Evolutionary conservation across 2,113 vertebrate species (phyloP).

Genomic region (Chloebia gouldiae): DNA sequence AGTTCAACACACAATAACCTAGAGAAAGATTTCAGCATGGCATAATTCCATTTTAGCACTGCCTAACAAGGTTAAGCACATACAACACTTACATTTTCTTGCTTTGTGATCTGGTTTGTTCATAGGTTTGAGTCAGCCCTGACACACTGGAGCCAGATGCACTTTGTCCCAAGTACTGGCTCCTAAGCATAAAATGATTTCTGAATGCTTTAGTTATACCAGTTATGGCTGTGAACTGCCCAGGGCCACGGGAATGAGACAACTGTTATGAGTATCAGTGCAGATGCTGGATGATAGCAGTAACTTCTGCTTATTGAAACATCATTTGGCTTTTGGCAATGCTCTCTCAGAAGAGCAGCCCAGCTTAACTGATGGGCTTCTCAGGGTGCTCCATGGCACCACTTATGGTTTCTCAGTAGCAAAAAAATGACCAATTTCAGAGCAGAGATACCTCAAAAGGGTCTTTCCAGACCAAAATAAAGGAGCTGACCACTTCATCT

Average conservation of each 20-base stretch:
- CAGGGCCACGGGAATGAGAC: background rate
- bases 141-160: background rate
- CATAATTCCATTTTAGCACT: background rate
- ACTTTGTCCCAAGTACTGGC: background rate
- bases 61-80: background rate
- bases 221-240: background rate
- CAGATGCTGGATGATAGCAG: background rate
- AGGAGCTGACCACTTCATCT: background rate
- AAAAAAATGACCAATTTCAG: background rate
- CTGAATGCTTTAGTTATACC: background rate
- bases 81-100: background rate
- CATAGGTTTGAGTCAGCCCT: background rate
- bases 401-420: background rate
- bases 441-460: background rate
- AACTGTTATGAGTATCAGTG: background rate
- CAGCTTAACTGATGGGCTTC: background rate
- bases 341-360: background rate
- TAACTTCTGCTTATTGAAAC: constrained; percentile 21
- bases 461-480: background rate
- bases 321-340: background rate
- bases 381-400: background rate
- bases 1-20: background rate
- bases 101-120: background rate
- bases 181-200: background rate
- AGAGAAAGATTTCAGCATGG: background rate